phyloP scores from a whole-genome alignment of 2,888 invertebrate genomes.

The Chaetoderma sp. region DNA sequence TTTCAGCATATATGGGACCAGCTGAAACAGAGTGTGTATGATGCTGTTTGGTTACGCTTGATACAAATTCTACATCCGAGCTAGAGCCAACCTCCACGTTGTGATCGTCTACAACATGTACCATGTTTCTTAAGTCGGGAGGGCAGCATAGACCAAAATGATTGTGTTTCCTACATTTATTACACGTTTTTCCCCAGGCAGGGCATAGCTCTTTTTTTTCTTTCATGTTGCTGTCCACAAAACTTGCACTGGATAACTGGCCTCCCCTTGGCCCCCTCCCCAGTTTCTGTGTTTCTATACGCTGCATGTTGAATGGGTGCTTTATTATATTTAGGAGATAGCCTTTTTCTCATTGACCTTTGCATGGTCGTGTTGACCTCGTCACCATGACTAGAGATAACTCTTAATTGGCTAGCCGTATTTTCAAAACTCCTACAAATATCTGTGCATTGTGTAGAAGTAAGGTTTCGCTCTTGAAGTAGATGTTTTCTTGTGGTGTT shows the following conservation, averaged over 20 bases:
- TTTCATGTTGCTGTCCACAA: slow-evolving; percentile 6
- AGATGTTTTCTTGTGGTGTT: background rate
- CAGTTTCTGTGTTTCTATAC: background rate
- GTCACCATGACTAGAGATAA: background rate
- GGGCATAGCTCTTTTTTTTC: slow-evolving; percentile 13
- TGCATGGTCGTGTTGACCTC: background rate
- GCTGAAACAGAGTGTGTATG: background rate
- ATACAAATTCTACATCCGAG: too few relatives aligned
- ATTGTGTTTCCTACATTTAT: background rate
- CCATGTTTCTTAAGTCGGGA: too few relatives aligned
- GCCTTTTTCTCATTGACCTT: too few relatives aligned
- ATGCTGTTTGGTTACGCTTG: background rate
- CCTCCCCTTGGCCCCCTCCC: background rate
- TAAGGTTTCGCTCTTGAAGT: background rate
- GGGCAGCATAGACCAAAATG: slow-evolving; percentile 10
- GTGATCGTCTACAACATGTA: too few relatives aligned
- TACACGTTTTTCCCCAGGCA: slow-evolving; percentile 15
- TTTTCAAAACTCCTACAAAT: slow-evolving; percentile 8
- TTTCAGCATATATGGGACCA: slow-evolving; percentile 10
- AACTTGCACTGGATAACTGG: slow-evolving; percentile 14
- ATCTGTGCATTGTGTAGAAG: background rate
- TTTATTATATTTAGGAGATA: background rate
- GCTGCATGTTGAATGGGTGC: background rate
- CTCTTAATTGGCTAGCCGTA: background rate
- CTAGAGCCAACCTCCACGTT: too few relatives aligned